Percentiles rank a stretch among this genome's conserved stretches.
These are phyloP conservation scores for Tichodroma muraria DNA, from an alignment of 2,113 vertebrate species.

Conservation along the genomic window DNA sequence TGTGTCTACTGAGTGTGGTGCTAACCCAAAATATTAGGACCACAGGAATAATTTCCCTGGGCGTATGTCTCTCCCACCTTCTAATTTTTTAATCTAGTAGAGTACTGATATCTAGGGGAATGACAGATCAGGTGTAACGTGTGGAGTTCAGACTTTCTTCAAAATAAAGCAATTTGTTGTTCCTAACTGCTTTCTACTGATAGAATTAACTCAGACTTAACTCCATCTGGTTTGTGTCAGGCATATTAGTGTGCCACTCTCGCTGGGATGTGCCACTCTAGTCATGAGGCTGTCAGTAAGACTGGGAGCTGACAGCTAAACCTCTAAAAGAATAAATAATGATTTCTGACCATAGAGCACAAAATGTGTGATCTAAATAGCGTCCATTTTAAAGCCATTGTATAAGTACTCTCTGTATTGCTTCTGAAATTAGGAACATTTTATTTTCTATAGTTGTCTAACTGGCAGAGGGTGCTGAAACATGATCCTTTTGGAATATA, in stretches of 20 bases:
- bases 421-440: background rate
- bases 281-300: background rate
- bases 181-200: background rate
- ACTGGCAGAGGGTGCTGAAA: background rate
- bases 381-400: background rate
- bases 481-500: background rate
- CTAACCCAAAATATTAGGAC: background rate
- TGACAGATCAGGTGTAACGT: background rate
- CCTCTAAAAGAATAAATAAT: background rate
- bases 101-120: background rate
- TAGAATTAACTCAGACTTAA: background rate
- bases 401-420: background rate
- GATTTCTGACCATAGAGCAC: background rate
- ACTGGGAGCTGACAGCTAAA: background rate
- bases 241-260: background rate
- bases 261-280: background rate
- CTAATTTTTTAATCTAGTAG: background rate
- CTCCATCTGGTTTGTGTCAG: background rate
- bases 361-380: background rate
- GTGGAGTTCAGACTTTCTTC: background rate
- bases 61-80: background rate
- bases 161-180: background rate
- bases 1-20: background rate
- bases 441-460: background rate
- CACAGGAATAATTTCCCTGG: background rate